These are phyloP conservation scores for Eurosta solidaginis DNA, from an alignment of 1,140 invertebrate species.

Conservation along the genomic window DNA sequence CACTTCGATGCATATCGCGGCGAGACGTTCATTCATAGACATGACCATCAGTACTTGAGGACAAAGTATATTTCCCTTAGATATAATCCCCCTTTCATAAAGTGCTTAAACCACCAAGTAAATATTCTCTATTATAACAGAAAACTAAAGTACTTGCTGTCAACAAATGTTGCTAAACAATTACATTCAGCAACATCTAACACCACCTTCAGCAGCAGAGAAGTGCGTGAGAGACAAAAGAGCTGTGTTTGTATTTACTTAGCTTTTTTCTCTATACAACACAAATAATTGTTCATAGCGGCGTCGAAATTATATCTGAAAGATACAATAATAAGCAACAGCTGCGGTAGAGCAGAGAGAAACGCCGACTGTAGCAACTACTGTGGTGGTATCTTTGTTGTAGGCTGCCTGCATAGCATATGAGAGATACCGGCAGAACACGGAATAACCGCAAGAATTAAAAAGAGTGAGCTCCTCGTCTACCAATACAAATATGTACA, in stretches of 20 bases:
- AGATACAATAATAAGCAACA: background rate
- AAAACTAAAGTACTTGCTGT: background rate
- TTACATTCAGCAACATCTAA: background rate
- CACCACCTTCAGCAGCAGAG: background rate
- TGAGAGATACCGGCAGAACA: conserved; percentile 16
- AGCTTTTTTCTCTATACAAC: too few relatives aligned
- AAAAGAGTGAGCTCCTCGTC: too few relatives aligned
- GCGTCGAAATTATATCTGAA: background rate
- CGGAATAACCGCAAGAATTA: too few relatives aligned
- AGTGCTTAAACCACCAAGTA: background rate
- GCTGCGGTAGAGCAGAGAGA: background rate
- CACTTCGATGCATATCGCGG: too few relatives aligned
- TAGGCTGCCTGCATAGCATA: background rate
- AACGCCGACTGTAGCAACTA: background rate
- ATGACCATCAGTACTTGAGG: too few relatives aligned
- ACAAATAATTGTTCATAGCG: background rate
- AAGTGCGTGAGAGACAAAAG: background rate
- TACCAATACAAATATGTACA: background rate
- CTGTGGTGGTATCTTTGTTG: background rate
- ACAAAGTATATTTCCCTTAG: too few relatives aligned
- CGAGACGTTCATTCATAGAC: too few relatives aligned
- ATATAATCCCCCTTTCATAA: too few relatives aligned
- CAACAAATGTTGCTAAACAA: conserved; percentile 1
- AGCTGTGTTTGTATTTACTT: background rate
- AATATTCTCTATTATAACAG: background rate